Evolutionary conservation across 2,113 vertebrate genomes (phyloP), one percentile per base, ranked within the genome.

Genomic region (Chrysochloris asiatica): DNA sequence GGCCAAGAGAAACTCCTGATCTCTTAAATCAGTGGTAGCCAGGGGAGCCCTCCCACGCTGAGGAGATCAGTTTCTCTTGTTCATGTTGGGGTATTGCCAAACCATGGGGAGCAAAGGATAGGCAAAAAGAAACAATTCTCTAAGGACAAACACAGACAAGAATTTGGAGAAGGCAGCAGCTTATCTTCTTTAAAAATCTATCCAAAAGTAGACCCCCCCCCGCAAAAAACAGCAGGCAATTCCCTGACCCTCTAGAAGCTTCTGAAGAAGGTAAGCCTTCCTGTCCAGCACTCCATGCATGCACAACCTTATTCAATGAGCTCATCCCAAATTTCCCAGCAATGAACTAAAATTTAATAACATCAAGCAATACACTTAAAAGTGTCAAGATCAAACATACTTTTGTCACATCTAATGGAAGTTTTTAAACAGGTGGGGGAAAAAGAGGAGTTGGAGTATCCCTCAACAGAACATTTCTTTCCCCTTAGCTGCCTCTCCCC

Each of bases 1-100:
- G 85, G 47, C 89, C 85, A 91, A 96, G 92, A 48, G 11, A 52
- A 95, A 93, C 45, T 93, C 76, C 52, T 41, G 61, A 71, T 90
- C 47, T 24, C 76, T 14, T 81, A 93, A 95, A 92, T 93, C 77
- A 85, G 50, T 16, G 78, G 12, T 12, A 41, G n/a, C 45, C n/a
- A 84, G 81, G 72, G 81, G 75, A n/a, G n/a, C n/a, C n/a, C n/a
- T n/a, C 52, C 85, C 83, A 90, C 85, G 87, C 78, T 77, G 79
- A 26, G 71, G 28, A 4, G 9, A 56, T 89, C 9, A 0, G 2
- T 76, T 63, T 95, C 65, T 90, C 77, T 41, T 41, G 24, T 8
- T 26, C 21, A 1, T 0, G 0, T 0, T 48, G 50, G 86, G 77
- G 89, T 52, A 33, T 47, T 0, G 0, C 6, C 28, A 52, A 93